Conservation (phyloP, 2,888 invertebrate genomes). For the Scaptomyza flava region DNA sequence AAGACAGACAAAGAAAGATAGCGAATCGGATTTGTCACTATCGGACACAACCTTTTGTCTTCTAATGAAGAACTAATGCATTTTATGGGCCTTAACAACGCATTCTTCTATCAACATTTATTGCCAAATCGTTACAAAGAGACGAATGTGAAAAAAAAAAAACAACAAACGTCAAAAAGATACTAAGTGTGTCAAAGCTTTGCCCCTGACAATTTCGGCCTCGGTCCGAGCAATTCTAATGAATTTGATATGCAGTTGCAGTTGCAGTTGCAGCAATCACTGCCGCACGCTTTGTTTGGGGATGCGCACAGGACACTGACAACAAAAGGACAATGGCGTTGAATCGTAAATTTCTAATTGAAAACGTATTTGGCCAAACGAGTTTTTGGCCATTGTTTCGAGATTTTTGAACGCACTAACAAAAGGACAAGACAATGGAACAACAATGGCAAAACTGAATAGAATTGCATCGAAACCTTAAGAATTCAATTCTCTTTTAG, state of each 20-base stretch:
- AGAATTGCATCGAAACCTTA: slow-evolving; percentile 14
- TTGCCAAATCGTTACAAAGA: slow-evolving; percentile 11
- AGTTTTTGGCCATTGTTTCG: slow-evolving; percentile 28
- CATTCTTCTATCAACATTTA: slow-evolving; percentile 4
- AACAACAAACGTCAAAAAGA: background rate
- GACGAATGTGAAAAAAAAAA: slow-evolving; percentile 25
- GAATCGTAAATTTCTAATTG: slow-evolving; percentile 76
- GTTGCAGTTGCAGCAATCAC: slow-evolving; percentile 4
- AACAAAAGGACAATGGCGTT: slow-evolving; percentile 35
- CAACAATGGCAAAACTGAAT: slow-evolving; percentile 17
- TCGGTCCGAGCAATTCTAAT: slow-evolving; percentile 38
- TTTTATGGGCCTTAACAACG: slow-evolving; percentile 19
- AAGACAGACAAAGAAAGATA: background rate
- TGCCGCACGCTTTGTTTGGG: slow-evolving; percentile 52
- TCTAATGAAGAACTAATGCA: slow-evolving; percentile 25
- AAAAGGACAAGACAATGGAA: slow-evolving; percentile 30
- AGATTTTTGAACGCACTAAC: slow-evolving; percentile 27
- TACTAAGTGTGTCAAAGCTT: slow-evolving; percentile 45
- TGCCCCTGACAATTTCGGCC: slow-evolving; percentile 20
- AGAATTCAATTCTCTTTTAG: slow-evolving; percentile 19
- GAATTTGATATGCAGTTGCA: slow-evolving; percentile 64
- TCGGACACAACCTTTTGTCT: background rate
- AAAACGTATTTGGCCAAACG: slow-evolving; percentile 63
- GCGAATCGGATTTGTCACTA: slow-evolving; percentile 1
- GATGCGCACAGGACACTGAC: slow-evolving; percentile 18